Evolutionary conservation across 2,888 invertebrate species (phyloP), one percentile per base, ranked within the genome.

Genomic region (Busseola fusca): DNA sequence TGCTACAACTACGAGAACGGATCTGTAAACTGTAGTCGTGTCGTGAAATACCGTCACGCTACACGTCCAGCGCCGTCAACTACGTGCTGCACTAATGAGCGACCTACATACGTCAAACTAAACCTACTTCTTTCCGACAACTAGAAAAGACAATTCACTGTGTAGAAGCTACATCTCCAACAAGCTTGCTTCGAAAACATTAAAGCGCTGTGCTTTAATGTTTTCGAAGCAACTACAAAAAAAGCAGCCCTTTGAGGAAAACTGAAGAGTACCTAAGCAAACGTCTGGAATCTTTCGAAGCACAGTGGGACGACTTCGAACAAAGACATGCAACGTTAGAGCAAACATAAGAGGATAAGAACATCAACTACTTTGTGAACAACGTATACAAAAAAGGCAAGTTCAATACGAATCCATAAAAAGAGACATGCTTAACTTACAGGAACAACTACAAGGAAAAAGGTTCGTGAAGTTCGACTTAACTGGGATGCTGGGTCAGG

Each of bases 21-120:
- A 0, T 45, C 42, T 62, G 27, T 45, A 45, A 62, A 62, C 42
- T 62, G 60, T 14, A 7, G 45, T 62, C 14, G 60, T 45, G 60
- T 30, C 45, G 45, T 62, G 60, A 62, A 62, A 42, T 62, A n/a
- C n/a, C n/a, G n/a, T n/a, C n/a, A n/a, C n/a, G n/a, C n/a, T n/a
- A n/a, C n/a, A n/a, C n/a, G n/a, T n/a, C n/a, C n/a, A n/a, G n/a
- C n/a, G 27, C 27, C 45, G 21, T 45, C 60, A 45, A 62, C n/a
- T n/a, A n/a, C n/a, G n/a, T n/a, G 27, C 42, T 45, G 45, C 27
- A n/a, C 62, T 62, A 62, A 45, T 62, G 45, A 62, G 45, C n/a
- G n/a, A n/a, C n/a, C 62, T 63, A 50, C 48, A 50, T n/a, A 9
- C 16, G 34, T 10, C 48, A 48, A 50, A 34, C 60, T 42, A 42